Conservation (phyloP, 2,113 vertebrate genomes). For the Mixornis gularis region DNA sequence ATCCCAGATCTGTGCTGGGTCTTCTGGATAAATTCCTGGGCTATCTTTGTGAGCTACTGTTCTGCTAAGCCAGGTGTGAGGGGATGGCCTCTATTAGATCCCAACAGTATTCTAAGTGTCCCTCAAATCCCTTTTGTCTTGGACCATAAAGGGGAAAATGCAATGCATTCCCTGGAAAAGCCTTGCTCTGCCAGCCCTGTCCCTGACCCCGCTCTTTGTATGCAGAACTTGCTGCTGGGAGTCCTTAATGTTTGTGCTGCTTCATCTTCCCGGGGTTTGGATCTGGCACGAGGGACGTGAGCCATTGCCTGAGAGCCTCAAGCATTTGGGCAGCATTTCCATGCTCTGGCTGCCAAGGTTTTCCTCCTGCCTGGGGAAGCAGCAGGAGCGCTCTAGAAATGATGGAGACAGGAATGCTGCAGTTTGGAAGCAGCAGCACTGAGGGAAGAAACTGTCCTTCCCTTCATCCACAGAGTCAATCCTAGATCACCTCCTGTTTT, state of each 20-base stretch:
- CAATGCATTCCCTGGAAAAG: background rate
- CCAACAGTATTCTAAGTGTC: background rate
- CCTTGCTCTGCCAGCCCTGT: background rate
- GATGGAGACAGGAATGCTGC: rapidly evolving
- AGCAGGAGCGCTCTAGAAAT: background rate
- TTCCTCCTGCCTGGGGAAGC: background rate
- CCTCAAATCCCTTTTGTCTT: background rate
- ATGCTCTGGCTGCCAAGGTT: background rate
- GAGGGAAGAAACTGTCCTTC: background rate
- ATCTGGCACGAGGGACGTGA: rapidly evolving
- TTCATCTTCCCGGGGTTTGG: background rate
- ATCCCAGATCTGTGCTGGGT: no score
- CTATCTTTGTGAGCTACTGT: background rate
- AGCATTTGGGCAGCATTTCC: background rate
- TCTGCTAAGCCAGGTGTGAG: background rate
- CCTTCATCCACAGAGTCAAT: background rate
- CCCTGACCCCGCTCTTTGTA: background rate
- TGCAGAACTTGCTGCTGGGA: background rate
- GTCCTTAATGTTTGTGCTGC: background rate
- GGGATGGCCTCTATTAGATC: background rate
- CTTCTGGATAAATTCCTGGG: background rate
- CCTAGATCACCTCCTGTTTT: background rate
- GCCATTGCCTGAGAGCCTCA: background rate
- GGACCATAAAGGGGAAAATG: background rate
- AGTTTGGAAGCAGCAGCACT: background rate